Conservation (phyloP, 2,888 invertebrate species). For the Agapostemon virescens region DNA sequence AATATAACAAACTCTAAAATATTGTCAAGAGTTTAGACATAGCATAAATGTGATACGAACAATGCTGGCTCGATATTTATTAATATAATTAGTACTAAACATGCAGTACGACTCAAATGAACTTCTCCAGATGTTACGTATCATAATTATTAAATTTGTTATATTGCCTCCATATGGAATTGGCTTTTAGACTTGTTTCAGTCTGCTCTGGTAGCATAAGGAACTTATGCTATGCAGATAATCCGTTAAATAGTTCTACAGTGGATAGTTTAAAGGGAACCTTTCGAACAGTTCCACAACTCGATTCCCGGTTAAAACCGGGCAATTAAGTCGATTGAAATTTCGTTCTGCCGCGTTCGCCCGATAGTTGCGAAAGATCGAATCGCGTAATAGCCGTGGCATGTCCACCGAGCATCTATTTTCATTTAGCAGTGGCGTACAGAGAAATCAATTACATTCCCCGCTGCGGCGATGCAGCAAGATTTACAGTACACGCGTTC, state of each 20-base stretch:
- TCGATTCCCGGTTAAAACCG: background rate
- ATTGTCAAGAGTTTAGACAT: no score
- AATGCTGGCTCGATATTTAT: no score
- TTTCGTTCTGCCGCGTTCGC: background rate
- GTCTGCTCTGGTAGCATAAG: no score
- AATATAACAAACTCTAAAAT: no score
- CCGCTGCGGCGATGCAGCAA: slow-evolving; percentile 47
- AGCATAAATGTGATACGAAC: no score
- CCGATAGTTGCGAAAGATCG: slow-evolving; percentile 27
- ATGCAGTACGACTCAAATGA: no score
- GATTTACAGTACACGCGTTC: slow-evolving; percentile 52
- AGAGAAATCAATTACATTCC: slow-evolving; percentile 59
- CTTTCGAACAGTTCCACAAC: background rate
- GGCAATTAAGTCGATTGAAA: background rate
- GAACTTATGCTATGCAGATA: no score
- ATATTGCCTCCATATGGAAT: no score
- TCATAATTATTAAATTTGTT: no score
- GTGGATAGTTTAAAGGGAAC: background rate
- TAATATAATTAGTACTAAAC: no score
- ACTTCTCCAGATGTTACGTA: no score
- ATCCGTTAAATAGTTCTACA: background rate
- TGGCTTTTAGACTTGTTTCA: no score
- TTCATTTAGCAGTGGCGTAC: slow-evolving; percentile 43
- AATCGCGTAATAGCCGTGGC: slow-evolving; percentile 29
- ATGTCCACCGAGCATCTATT: slow-evolving; percentile 40